Conservation (phyloP, 2,888 invertebrate species). For the Eupithecia dodoneata region DNA sequence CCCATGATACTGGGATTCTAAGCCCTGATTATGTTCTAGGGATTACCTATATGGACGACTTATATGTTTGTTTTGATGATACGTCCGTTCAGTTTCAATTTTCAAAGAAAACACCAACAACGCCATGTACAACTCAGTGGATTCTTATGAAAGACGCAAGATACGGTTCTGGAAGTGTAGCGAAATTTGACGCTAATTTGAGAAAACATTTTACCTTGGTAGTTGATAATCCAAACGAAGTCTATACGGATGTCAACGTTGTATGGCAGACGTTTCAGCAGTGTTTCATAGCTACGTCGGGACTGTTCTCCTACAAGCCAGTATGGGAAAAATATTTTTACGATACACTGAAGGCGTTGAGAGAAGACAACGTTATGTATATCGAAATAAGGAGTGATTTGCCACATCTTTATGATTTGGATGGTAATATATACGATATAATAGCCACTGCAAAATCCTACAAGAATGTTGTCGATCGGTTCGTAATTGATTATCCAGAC, state of each 20-base stretch:
- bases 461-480: slow-evolving; percentile 83
- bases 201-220: slow-evolving; percentile 82
- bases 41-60: slow-evolving; percentile 85
- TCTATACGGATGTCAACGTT: slow-evolving; percentile 68
- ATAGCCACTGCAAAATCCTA: slow-evolving; percentile 84
- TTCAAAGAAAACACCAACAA: background rate
- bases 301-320: slow-evolving; percentile 85
- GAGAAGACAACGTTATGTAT: slow-evolving; percentile 88
- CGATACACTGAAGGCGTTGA: slow-evolving; percentile 85
- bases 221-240: slow-evolving; percentile 70
- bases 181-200: slow-evolving; percentile 71
- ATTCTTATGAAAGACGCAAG: slow-evolving; percentile 73
- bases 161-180: slow-evolving; percentile 42
- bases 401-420: slow-evolving; percentile 86
- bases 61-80: slow-evolving; percentile 79
- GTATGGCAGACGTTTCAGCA: slow-evolving; percentile 85
- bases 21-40: slow-evolving; percentile 86
- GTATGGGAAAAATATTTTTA: slow-evolving; percentile 87
- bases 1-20: slow-evolving; percentile 87
- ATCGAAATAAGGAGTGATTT: slow-evolving; percentile 87
- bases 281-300: slow-evolving; percentile 80
- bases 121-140: background rate
- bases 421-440: slow-evolving; percentile 82
- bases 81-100: background rate
- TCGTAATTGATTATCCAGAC: slow-evolving; percentile 84